Evolutionary conservation across 2,797 vertebrate species (phyloP).

Genomic region (Lacerta viridis): DNA sequence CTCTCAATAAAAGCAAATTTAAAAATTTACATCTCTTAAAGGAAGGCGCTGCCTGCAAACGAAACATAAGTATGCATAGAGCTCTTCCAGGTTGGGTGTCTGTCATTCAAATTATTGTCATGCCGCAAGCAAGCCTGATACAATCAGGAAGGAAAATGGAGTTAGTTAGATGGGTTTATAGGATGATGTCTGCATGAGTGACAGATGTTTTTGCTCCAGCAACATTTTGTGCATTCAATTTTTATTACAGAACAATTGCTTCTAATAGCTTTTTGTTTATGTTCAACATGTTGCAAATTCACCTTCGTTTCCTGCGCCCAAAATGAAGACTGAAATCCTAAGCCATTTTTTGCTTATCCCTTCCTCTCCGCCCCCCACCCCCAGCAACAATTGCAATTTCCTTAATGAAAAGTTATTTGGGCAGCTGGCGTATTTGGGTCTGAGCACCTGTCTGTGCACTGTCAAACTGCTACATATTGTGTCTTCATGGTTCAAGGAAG

Average conservation of each 20-base stretch:
- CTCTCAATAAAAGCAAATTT: slow-evolving; percentile 75
- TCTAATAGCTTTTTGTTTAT: slow-evolving; percentile 76
- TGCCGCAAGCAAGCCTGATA: slow-evolving; percentile 63
- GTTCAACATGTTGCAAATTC: slow-evolving; percentile 72
- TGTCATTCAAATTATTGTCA: slow-evolving; percentile 78
- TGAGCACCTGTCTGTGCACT: slow-evolving; percentile 63
- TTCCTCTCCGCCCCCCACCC: slow-evolving; percentile 14
- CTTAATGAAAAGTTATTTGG: slow-evolving; percentile 70
- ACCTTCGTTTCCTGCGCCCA: slow-evolving; percentile 17
- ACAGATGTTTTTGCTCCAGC: slow-evolving; percentile 76
- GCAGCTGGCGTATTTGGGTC: slow-evolving; percentile 65
- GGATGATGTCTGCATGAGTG: slow-evolving; percentile 72
- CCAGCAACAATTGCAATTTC: slow-evolving; percentile 42
- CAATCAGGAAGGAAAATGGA: slow-evolving; percentile 74
- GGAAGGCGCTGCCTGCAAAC: slow-evolving; percentile 65
- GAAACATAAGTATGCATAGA: slow-evolving; percentile 69
- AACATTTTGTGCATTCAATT: slow-evolving; percentile 68
- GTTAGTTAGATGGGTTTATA: slow-evolving; percentile 71
- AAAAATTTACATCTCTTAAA: slow-evolving; percentile 75
- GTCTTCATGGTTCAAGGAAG: slow-evolving; percentile 75
- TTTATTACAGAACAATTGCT: slow-evolving; percentile 79
- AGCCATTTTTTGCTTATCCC: slow-evolving; percentile 20
- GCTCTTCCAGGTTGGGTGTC: slow-evolving; percentile 26
- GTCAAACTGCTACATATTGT: slow-evolving; percentile 61
- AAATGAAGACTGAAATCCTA: slow-evolving; percentile 48